Base-by-base conservation (phyloP, 2,888 invertebrate species). In the Ectemnius continuus region DNA sequence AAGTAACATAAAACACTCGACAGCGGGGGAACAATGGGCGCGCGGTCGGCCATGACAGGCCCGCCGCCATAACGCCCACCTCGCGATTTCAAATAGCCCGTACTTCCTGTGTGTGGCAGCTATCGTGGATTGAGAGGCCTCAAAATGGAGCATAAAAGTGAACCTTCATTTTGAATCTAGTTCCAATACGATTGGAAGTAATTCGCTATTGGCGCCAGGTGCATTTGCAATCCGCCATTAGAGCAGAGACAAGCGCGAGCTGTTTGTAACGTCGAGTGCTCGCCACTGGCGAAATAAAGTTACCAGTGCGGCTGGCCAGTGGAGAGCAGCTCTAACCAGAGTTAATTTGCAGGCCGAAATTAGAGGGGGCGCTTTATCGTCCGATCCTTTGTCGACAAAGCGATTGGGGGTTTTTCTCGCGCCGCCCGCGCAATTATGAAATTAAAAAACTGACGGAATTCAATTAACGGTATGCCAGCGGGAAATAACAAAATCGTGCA, bases 371-470 rank as follows among this genome's bases (percentile, higher is more conserved):
- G 48, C 52, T 52, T 52, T 52, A 52, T 52, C 13, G 16, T 52
- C 52, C 52, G 52, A 16, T 52, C 52, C 52, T 52, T 52, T 52
- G 52, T 52, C 52, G 14, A 52, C 52, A 52, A 52, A 52, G 52
- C 52, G 52, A 52, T 52, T 13, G 52, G 16, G 2, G 16, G 5
- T 52, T 52, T 52, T 52, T 52, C 16, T 52, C 52, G n/a, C 52
- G 16, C 16, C n/a, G 16, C 1, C n/a, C 52, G 14, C 52, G 16
- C 52, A 52, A 52, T 52, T 52, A 52, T 52, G 16, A 52, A 52
- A 52, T 52, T 52, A 52, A 52, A 52, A 52, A 52, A 52, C 52
- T 16, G n/a, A 16, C 16, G 52, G 52, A 52, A 52, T 52, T 52
- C 52, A 52, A 52, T 52, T 52, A 52, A 14, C 52, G 52, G 16